Percentiles rank a stretch among this genome's conserved stretches.
Conservation (phyloP, 2,888 invertebrate genomes). For the Troides aeacus region DNA sequence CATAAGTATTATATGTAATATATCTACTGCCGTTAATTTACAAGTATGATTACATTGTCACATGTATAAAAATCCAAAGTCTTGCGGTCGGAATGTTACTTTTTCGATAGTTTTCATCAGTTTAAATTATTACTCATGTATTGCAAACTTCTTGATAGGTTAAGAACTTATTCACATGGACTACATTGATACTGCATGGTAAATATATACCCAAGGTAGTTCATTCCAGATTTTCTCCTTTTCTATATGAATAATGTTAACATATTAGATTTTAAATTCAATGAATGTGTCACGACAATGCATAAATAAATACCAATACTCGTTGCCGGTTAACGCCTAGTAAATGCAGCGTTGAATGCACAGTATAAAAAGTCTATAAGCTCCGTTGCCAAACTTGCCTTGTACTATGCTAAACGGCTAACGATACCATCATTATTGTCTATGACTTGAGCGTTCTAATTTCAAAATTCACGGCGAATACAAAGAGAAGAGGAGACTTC, state of each 20-base stretch:
- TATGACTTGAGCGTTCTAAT: slow-evolving; percentile 68
- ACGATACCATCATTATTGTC: slow-evolving; percentile 78
- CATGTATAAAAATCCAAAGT: no score
- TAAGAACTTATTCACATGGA: neutral
- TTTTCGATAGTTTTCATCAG: no score
- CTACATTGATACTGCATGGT: neutral
- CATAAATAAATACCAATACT: slow-evolving; percentile 25
- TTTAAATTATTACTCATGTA: no score
- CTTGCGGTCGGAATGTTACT: no score
- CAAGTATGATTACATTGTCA: no score
- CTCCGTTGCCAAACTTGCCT: slow-evolving; percentile 62
- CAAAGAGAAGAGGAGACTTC: slow-evolving; percentile 41
- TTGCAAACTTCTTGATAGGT: no score
- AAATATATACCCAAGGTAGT: slow-evolving; percentile 2
- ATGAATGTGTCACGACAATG: slow-evolving; percentile 19
- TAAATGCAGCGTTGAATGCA: slow-evolving; percentile 28
- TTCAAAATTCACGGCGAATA: slow-evolving; percentile 65
- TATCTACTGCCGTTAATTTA: no score
- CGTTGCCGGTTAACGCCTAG: slow-evolving; percentile 12
- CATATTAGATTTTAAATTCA: slow-evolving; percentile 22
- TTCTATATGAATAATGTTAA: slow-evolving; percentile 18
- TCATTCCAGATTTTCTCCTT: slow-evolving; percentile 1
- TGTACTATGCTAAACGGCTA: slow-evolving; percentile 77
- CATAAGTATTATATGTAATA: no score
- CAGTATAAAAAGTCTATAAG: slow-evolving; percentile 21